Base-by-base conservation (phyloP, 2,888 invertebrate genomes). In the Nebria salina region DNA sequence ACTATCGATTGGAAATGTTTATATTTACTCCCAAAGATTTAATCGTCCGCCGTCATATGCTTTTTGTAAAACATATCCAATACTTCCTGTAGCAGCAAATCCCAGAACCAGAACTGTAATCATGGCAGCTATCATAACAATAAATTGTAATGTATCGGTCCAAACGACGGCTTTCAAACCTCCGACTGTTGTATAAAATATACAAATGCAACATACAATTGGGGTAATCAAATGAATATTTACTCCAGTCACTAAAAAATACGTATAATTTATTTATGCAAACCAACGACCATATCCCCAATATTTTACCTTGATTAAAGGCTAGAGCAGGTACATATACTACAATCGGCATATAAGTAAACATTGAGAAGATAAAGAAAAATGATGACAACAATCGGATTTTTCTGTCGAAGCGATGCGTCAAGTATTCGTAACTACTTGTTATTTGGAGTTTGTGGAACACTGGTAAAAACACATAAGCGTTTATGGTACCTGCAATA, bases 151-250 rank as follows among this genome's bases (percentile, higher is more conserved):
- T 9, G 90, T 89, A 83, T 91, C 91, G 2, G 93, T 92, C 88
- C 93, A 92, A 4, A 93, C 92, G 4, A 94, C 92, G 1, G 93
- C 93, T 85, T 92, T 89, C 43, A 94, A 86, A 1, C 93, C 93
- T 68, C 92, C 95, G 41, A 94, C 86, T 0, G 94, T 93, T 7
- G 94, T 94, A 84, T 95, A 94, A 64, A 95, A 93, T 41, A 94
- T 94, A 86, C 95, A 95, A 1, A 93, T 90, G 1, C 92, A 88
- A 84, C 94, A 94, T 11, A 94, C 91, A 0, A 93, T 89, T 1
- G 93, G 91, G 1, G 94, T 92, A 73, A 94, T 91, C 0, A 91
- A 88, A 85, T 93, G 92, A 4, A 94, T 90, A 82, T 92, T 88
- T 6, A 93, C 90, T 20, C 93, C 93, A 42, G 94, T 94, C 6